Evolutionary conservation across 2,888 invertebrate genomes (phyloP).

Genomic region (Cyaniris semiargus): DNA sequence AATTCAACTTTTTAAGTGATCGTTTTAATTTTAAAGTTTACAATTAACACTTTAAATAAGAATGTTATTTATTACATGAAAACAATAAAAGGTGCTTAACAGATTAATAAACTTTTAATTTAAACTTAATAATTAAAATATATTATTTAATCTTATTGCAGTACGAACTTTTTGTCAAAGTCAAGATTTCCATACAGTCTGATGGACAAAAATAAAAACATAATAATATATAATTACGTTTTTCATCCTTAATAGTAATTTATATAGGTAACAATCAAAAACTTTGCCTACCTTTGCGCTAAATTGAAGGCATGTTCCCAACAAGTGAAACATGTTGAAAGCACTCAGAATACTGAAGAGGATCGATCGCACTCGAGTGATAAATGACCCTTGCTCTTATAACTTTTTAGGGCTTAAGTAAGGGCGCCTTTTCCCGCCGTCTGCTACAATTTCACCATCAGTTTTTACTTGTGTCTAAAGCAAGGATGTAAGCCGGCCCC

Average conservation of each 20-base stretch:
- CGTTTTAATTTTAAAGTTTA: not conserved
- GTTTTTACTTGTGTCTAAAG: not conserved
- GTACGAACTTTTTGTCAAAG: too few species aligned
- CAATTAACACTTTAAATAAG: not conserved
- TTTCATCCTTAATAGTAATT: too few species aligned
- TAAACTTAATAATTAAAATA: too few species aligned
- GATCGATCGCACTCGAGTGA: slow-evolving; percentile 10
- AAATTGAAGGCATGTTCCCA: not conserved
- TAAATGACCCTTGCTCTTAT: not conserved
- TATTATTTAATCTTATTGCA: too few species aligned
- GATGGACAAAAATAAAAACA: not conserved
- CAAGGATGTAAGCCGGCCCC: too few species aligned
- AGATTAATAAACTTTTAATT: too few species aligned
- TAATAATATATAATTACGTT: too few species aligned
- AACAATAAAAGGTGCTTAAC: too few species aligned
- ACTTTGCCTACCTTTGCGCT: not conserved
- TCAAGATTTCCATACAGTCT: too few species aligned
- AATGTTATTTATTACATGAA: too few species aligned
- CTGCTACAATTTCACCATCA: not conserved
- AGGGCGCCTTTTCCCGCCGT: not conserved
- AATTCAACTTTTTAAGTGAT: not conserved
- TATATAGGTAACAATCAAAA: not conserved
- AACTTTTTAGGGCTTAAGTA: not conserved
- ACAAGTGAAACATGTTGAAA: slow-evolving; percentile 12
- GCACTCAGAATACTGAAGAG: slow-evolving; percentile 5